Percentiles rank a stretch among this genome's conserved stretches.
Conservation (phyloP, 2,113 vertebrate genomes). For the Meleagris gallopavo region DNA sequence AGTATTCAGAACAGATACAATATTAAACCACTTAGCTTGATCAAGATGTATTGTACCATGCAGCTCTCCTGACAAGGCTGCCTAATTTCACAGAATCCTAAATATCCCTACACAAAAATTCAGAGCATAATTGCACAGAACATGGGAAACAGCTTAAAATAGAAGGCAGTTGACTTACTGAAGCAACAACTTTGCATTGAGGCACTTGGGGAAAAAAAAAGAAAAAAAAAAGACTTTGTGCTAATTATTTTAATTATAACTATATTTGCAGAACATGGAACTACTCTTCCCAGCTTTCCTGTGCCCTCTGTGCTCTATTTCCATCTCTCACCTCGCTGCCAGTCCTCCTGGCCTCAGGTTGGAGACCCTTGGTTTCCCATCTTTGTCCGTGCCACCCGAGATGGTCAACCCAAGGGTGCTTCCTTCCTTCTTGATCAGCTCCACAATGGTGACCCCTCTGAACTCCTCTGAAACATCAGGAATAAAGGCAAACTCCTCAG, state of each 20-base stretch:
- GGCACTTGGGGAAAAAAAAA: background rate
- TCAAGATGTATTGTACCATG: conserved; percentile 50
- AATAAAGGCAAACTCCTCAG: conserved; percentile 16
- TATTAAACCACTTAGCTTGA: conserved; percentile 50
- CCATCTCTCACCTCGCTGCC: conserved; percentile 90
- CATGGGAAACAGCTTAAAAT: conserved; percentile 34
- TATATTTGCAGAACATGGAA: background rate
- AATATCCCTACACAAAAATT: conserved; percentile 40
- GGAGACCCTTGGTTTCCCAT: conserved; percentile 94
- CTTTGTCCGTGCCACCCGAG: conserved; percentile 97
- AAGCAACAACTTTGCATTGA: conserved; percentile 29
- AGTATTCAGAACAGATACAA: conserved; percentile 46
- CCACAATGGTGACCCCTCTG: conserved; percentile 92
- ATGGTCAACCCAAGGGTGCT: conserved; percentile 95
- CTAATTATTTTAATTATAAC: conserved; percentile 14
- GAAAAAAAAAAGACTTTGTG: background rate
- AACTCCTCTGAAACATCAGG: conserved; percentile 86
- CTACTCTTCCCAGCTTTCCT: background rate
- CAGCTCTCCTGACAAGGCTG: conserved; percentile 52
- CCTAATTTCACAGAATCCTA: conserved; percentile 55
- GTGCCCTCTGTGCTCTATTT: background rate
- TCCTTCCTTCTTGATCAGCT: conserved; percentile 96
- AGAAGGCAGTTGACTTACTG: background rate
- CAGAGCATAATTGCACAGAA: conserved; percentile 25
- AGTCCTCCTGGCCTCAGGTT: conserved; percentile 94